Evolutionary conservation across 2,113 vertebrate genomes (phyloP), one percentile per base, ranked within the genome.

Genomic region (Galbula dea): DNA sequence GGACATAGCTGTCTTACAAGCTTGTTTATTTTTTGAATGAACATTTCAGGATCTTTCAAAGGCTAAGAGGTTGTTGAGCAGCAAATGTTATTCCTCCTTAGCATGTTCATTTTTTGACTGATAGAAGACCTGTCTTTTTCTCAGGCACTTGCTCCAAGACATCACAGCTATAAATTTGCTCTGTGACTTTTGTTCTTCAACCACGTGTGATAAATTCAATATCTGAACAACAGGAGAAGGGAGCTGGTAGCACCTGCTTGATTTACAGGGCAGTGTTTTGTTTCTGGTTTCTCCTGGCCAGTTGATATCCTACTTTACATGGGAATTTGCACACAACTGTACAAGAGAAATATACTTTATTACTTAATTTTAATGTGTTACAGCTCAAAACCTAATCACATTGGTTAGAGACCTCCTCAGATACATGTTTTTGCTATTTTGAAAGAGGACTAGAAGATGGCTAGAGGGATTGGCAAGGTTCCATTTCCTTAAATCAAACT

Each of bases 401-500:
- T 13, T 59, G 5, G 15, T 66, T 83, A 57, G 45, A 78, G 37
- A 57, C 43, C 59, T 75, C 36, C 7, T 59, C 17, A 49, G 15
- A 7, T 69, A 10, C 3, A 9, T 1, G 2, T 27, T 72, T 15
- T 17, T 57, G n/a, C n/a, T n/a, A n/a, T n/a, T n/a, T n/a, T n/a
- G n/a, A n/a, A n/a, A n/a, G n/a, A n/a, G n/a, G n/a, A n/a, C n/a
- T n/a, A n/a, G n/a, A n/a, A 15, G 8, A 22, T n/a, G 6, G 18
- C 10, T 67, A 20, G 20, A 59, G 20, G 27, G 67, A 76, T 73
- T 7, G 15, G 22, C 2, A 57, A 34, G 27, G 41, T 39, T 58
- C 0, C 3, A 1, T 83, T 93, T 72, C 58, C 22, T 74, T 49
- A 63, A 41, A 41, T 73, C 49, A 62, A 45, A 36, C 32, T 34